A percentile compares a stretch with the other conserved stretches of the same genome.
Conservation (phyloP, 2,888 invertebrate species). For the Ophraella communa region DNA sequence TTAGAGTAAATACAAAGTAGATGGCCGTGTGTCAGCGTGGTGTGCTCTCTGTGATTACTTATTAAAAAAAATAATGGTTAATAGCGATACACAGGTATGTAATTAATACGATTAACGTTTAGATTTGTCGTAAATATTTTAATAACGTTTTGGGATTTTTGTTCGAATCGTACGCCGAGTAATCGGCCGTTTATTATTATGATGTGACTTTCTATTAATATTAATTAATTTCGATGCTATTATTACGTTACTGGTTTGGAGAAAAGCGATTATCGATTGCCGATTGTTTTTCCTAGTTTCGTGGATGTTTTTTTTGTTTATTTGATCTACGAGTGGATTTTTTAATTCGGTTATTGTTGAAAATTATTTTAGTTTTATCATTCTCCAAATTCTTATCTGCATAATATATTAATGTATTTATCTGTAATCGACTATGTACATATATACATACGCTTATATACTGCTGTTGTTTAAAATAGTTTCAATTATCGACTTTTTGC, state of each 20-base stretch:
- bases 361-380: no score
- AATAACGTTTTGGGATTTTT: no score
- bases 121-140: slow-evolving; percentile 44
- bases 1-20: slow-evolving; percentile 75
- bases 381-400: slow-evolving; percentile 7
- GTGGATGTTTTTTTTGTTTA: slow-evolving; percentile 5
- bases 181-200: slow-evolving; percentile 49
- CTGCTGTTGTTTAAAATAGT: no score
- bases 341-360: no score
- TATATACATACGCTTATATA: no score
- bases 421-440: no score
- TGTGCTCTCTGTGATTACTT: slow-evolving; percentile 59
- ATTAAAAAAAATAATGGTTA: slow-evolving; percentile 60
- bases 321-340: slow-evolving; percentile 5
- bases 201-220: slow-evolving; percentile 46
- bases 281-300: no score
- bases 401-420: no score
- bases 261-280: slow-evolving; percentile 28
- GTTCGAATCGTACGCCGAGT: slow-evolving; percentile 31
- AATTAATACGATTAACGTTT: slow-evolving; percentile 42
- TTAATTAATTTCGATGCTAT: slow-evolving; percentile 40
- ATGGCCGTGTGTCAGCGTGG: slow-evolving; percentile 71
- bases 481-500: no score
- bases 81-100: slow-evolving; percentile 60
- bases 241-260: slow-evolving; percentile 35